Base-by-base conservation (phyloP, 2,797 vertebrate species). In the Hemibagrus guttatus region DNA sequence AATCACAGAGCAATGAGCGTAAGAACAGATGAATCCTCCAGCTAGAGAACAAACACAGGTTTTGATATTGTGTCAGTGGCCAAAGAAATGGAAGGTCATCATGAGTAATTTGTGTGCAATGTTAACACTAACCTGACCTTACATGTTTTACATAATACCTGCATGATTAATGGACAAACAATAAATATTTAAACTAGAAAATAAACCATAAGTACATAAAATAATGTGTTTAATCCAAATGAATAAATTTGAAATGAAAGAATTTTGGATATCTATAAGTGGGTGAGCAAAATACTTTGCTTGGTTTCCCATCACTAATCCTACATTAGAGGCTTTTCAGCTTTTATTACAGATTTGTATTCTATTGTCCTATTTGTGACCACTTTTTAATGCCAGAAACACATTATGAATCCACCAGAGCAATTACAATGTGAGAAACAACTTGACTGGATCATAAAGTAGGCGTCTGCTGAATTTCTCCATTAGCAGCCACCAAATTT, bases 21-120 rank as follows among this genome's bases (percentile, higher is more conserved):
- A 61, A 87, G 81, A 26, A 52, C 46, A 64, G 69, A 59, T 84
- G 64, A 88, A 39, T 86, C 86, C 46, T 85, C 14, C 14, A 68
- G 26, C 49, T 28, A 16, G 80, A 54, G 71, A 13, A 74, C 35
- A 87, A 84, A 84, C 75, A 54, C 28, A 35, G 54, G 39, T 31
- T 64, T 81, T 83, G 16, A 75, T 31, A 42, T 52, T 5, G 23
- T 21, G 31, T 68, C 46, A 75, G 28, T 28, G 26, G 49, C 26
- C 26, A 54, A 21, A 0, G 46, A 82, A 58, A 12, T 59, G 46
- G 7, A 39, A 66, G 9, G 28, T 35, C 61, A 66, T 82, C 17
- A 52, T 81, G 59, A 9, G 59, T 21, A 49, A 52, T 46, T 9
- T 42, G 35, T 81, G 42, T 80, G 42, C 6, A 42, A 21, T 21